Evolutionary conservation across 2,113 vertebrate species (phyloP).

Genomic region (Malurus cyaneus): DNA sequence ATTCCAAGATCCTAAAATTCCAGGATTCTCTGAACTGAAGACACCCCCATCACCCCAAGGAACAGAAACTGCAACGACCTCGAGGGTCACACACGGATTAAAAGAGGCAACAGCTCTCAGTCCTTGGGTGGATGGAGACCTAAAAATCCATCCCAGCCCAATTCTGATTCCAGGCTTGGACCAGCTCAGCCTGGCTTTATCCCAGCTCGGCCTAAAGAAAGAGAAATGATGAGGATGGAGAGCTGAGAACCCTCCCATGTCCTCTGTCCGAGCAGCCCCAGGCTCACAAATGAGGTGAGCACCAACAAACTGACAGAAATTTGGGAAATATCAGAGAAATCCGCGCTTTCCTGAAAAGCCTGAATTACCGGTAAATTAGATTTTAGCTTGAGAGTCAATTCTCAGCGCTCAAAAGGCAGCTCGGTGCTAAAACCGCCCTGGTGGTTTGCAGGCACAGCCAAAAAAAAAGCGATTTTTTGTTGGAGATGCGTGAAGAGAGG

Average conservation of each 20-base stretch:
- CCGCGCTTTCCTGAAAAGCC: not conserved
- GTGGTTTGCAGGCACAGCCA: not conserved
- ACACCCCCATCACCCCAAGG: rapidly evolving
- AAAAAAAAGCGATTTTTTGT: not conserved
- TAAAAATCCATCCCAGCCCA: not conserved
- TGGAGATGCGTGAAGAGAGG: not conserved
- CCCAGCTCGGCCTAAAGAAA: not conserved
- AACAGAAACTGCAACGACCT: not conserved
- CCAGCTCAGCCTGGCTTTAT: too few relatives aligned
- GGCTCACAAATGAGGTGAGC: not conserved
- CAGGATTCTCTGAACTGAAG: not conserved
- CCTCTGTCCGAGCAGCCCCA: not conserved
- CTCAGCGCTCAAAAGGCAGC: not conserved
- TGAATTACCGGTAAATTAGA: not conserved
- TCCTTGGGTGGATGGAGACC: not conserved
- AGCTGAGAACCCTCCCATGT: rapidly evolving
- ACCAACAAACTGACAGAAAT: not conserved
- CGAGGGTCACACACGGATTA: rapidly evolving
- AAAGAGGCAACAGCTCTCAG: rapidly evolving
- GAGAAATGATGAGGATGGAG: not conserved
- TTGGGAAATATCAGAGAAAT: not conserved
- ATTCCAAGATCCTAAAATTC: not conserved
- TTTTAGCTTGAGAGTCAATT: not conserved
- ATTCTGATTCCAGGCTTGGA: rapidly evolving
- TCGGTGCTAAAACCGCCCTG: not conserved